Evolutionary conservation across 2,797 vertebrate genomes (phyloP).

Genomic region (Sebastes trivittatus): DNA sequence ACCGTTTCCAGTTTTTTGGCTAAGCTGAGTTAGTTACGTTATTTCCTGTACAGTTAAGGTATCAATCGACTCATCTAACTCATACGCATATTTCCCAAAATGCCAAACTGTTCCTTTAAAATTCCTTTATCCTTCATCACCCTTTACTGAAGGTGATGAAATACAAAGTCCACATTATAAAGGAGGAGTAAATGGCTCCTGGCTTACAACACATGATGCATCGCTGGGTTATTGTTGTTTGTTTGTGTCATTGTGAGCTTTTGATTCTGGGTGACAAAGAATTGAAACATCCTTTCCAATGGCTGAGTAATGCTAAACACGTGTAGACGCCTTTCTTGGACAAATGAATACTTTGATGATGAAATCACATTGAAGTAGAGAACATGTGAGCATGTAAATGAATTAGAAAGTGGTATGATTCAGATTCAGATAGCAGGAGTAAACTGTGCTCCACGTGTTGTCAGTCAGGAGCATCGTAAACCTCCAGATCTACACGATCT

Average conservation of each 20-base stretch:
- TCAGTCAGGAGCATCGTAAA: slow-evolving; percentile 7
- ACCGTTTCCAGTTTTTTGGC: neutral
- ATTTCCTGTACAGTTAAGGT: neutral
- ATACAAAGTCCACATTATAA: neutral
- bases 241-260: slow-evolving; percentile 23
- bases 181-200: neutral
- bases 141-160: neutral
- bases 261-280: slow-evolving; percentile 12
- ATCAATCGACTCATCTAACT: neutral
- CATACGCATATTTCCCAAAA: neutral
- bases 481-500: slow-evolving; percentile 21
- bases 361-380: neutral
- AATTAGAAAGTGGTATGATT: neutral
- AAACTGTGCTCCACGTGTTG: slow-evolving; percentile 20
- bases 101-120: neutral
- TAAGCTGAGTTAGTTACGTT: neutral
- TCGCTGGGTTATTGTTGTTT: neutral
- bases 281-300: slow-evolving; percentile 21
- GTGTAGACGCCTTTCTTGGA: neutral
- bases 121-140: neutral
- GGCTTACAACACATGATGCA: neutral
- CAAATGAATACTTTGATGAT: neutral
- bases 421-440: neutral
- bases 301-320: slow-evolving; percentile 8
- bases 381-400: neutral